Evolutionary conservation across 2,888 invertebrate species (phyloP).

Genomic region (Apodemia mormo): DNA sequence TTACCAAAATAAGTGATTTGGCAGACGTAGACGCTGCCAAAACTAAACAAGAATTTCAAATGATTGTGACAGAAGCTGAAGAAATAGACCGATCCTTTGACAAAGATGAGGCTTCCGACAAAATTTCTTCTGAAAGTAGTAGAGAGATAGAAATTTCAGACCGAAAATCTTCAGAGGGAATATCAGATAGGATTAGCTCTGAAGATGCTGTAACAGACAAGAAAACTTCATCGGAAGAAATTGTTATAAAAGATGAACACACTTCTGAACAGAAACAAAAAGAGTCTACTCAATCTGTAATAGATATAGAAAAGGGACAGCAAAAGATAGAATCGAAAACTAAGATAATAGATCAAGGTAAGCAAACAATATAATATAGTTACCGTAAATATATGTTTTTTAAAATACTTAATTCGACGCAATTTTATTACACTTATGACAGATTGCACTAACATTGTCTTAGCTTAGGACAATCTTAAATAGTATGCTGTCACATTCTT

Average conservation of each 20-base stretch:
- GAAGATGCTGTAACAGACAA: constrained; percentile 79
- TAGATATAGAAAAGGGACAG: constrained; percentile 40
- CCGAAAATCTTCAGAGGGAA: constrained; percentile 74
- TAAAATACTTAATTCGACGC: no score
- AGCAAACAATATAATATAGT: not conserved
- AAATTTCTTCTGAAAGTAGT: constrained; percentile 78
- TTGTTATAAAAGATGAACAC: constrained; percentile 51
- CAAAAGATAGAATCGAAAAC: constrained; percentile 47
- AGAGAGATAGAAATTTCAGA: constrained; percentile 77
- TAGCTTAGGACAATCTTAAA: no score
- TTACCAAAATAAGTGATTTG: constrained; percentile 69
- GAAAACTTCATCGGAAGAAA: constrained; percentile 76
- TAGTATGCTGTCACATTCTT: no score
- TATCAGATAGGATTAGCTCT: constrained; percentile 75
- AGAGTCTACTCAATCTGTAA: constrained; percentile 41
- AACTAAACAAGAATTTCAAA: constrained; percentile 70
- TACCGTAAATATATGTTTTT: no score
- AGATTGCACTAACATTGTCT: no score
- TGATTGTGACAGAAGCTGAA: constrained; percentile 75
- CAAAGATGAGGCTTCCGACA: constrained; percentile 73
- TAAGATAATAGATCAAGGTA: constrained; percentile 56
- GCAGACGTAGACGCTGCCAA: constrained; percentile 54
- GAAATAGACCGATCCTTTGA: constrained; percentile 70
- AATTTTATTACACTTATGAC: no score
- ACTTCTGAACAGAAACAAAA: constrained; percentile 47